phyloP scores from a whole-genome alignment of 2,113 vertebrate genomes.

The Catharus fuscescens region DNA sequence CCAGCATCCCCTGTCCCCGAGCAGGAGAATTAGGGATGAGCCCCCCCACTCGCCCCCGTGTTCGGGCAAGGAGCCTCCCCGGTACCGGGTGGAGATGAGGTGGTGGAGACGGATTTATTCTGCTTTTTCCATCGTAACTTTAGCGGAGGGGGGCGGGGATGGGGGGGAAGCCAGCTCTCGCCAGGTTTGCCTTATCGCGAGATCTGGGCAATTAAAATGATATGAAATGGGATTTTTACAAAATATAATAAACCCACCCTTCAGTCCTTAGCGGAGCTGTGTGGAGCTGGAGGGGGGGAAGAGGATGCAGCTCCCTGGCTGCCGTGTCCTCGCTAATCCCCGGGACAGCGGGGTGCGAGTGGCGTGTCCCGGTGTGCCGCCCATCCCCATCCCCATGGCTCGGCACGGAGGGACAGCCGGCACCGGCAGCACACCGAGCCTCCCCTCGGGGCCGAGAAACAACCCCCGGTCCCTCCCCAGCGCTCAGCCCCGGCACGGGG shows the following conservation, averaged over 20 bases:
- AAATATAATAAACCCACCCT: background rate
- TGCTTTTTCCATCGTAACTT: background rate
- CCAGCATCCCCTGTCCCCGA: background rate
- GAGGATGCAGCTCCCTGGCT: background rate
- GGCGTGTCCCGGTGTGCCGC: background rate
- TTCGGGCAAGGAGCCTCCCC: background rate
- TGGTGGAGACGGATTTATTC: background rate
- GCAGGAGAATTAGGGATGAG: background rate
- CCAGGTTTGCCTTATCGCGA: constrained; percentile 20
- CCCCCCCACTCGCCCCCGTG: background rate
- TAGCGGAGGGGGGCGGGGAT: background rate
- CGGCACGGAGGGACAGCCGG: background rate
- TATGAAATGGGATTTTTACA: background rate
- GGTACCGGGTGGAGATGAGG: background rate
- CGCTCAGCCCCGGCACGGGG: background rate
- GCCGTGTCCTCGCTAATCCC: background rate
- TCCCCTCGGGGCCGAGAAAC: background rate
- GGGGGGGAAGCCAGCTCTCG: background rate
- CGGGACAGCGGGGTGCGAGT: background rate
- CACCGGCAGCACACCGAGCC: background rate
- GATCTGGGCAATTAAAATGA: constrained; percentile 1
- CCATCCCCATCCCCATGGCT: background rate
- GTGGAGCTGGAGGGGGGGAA: accelerated
- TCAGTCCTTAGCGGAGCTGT: background rate
- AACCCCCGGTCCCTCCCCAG: background rate